These are phyloP conservation scores for Oncorhynchus keta DNA, from an alignment of 2,113 vertebrate species.

Conservation along the genomic window DNA sequence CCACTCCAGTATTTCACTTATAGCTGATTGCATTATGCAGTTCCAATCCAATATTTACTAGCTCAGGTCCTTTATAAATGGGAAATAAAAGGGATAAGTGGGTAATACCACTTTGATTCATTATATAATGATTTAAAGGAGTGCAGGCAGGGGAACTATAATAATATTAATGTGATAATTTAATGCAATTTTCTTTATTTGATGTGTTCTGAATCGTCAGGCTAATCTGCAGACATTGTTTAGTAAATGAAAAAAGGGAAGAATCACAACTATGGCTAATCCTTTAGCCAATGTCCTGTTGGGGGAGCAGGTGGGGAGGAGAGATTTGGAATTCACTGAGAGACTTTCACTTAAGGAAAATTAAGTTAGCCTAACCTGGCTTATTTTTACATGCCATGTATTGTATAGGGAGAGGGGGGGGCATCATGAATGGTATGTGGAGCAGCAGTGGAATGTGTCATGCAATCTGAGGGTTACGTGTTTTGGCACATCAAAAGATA, in stretches of 20 bases:
- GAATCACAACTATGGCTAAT: constrained; percentile 47
- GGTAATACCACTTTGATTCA: constrained; percentile 66
- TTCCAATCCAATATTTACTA: constrained; percentile 61
- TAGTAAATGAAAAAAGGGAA: constrained; percentile 67
- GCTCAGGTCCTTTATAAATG: constrained; percentile 54
- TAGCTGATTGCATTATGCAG: constrained; percentile 50
- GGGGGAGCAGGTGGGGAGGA: background rate
- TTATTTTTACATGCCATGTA: too few relatives aligned
- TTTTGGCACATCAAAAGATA: too few relatives aligned
- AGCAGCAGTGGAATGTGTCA: too few relatives aligned
- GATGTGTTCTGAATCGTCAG: constrained; percentile 62
- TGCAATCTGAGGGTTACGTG: too few relatives aligned
- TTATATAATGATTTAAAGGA: constrained; percentile 66
- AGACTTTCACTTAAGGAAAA: too few relatives aligned
- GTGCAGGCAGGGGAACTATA: constrained; percentile 52
- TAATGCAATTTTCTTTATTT: constrained; percentile 76
- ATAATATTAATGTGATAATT: constrained; percentile 74
- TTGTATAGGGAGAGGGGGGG: too few relatives aligned
- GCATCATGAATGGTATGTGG: too few relatives aligned
- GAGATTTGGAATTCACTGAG: background rate
- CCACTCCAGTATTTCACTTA: constrained; percentile 47
- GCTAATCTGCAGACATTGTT: constrained; percentile 74
- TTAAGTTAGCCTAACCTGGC: too few relatives aligned
- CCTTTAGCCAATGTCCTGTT: constrained; percentile 11
- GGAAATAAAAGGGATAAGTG: constrained; percentile 54